Base-by-base conservation (phyloP, 2,113 vertebrate species). In the Labeo rohita region DNA sequence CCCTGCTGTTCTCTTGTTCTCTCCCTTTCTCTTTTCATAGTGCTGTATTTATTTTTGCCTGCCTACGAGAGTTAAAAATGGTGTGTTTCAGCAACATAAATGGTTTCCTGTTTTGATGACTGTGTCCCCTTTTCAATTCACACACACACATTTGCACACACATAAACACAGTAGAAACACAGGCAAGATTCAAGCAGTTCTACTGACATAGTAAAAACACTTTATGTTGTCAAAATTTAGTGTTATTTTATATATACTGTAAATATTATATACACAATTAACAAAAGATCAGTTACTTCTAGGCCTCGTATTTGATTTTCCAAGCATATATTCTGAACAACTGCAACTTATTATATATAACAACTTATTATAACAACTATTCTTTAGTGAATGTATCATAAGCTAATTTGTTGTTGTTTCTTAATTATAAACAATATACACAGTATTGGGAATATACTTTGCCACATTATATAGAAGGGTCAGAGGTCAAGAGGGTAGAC, bases 91-190 rank as follows among this genome's bases (percentile, higher is more conserved):
- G 77, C 87, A 80, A 89, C 81, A 90, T 90, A 86, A 90, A 88
- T 84, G 86, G 83, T 89, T 90, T 90, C 89, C 89, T 90, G 89
- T 90, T 90, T 88, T 88, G 78, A 86, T 90, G 75, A 85, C 77
- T 82, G 73, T 11, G 13, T 56, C 54, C 73, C 83, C 45, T 65
- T 77, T 84, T 65, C 63, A 87, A n/a, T 43, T 45, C 45, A 23
- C 72, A 56, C 52, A 50, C 21, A 47, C 43, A 74, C 15, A 74
- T 28, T 28, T 28, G 28, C 15, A 45, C 36, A 74, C 43, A 75
- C 45, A 75, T 1, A 47, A 11, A 78, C n/a, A 54, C 50, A 56
- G 34, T 10, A 43, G 16, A 72, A 21, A 43, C 39, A 72, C 39
- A 39, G 18, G 11, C 70, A 74, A 43, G 16, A 21, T 43, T 72